These are phyloP conservation scores for Anarrhichthys ocellatus DNA, from an alignment of 2,113 vertebrate species.

Conservation along the genomic window DNA sequence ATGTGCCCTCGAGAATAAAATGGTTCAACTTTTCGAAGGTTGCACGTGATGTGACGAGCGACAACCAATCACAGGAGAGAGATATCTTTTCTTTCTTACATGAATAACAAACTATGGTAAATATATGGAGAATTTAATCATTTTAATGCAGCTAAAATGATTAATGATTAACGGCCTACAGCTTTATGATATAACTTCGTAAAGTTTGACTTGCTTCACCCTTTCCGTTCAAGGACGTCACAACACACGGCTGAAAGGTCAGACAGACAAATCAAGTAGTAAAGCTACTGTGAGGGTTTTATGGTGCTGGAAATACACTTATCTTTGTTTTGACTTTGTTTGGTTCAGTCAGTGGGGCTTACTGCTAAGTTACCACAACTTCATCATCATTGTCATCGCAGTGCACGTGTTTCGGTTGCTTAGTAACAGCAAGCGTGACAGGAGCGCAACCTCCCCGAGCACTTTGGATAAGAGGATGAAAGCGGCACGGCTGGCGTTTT, in stretches of 20 bases:
- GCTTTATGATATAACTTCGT: neutral
- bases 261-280: neutral
- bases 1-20: neutral
- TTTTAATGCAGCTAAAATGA: neutral
- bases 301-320: neutral
- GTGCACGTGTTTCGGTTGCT: neutral
- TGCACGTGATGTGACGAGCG: neutral
- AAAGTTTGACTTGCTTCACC: neutral
- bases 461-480: neutral
- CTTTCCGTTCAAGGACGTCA: neutral
- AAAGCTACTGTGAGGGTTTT: neutral
- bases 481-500: neutral
- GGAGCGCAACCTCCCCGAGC: neutral
- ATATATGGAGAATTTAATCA: neutral
- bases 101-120: neutral
- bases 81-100: neutral
- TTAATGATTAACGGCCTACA: neutral
- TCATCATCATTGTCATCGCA: neutral
- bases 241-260: neutral
- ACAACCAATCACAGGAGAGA: neutral
- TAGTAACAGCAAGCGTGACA: slow-evolving; percentile 3
- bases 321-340: neutral
- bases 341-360: neutral
- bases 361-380: neutral
- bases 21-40: neutral